Evolutionary conservation across 2,797 vertebrate genomes (phyloP).

Genomic region (Lacerta viridis): DNA sequence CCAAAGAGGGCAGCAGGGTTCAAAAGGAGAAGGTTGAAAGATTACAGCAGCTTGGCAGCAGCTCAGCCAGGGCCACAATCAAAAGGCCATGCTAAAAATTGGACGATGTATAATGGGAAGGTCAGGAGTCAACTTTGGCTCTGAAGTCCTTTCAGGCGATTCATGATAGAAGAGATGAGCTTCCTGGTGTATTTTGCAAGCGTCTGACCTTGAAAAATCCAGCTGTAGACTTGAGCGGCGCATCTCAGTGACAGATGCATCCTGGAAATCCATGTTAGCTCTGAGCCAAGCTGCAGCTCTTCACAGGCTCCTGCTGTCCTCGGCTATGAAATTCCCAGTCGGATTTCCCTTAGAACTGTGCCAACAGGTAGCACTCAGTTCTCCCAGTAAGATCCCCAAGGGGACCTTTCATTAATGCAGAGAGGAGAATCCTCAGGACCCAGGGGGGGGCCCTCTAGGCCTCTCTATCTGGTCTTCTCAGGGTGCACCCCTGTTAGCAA

Average conservation of each 20-base stretch:
- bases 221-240: not conserved
- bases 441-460: too few relatives aligned
- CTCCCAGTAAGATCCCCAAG: not conserved
- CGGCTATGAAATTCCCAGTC: not conserved
- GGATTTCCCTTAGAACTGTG: not conserved
- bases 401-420: too few relatives aligned
- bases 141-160: conserved; percentile 48
- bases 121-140: conserved; percentile 53
- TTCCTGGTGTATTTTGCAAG: not conserved
- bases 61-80: not conserved
- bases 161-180: not conserved
- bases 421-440: too few relatives aligned
- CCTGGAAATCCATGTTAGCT: not conserved
- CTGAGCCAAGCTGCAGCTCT: not conserved
- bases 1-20: not conserved
- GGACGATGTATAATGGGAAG: conserved; percentile 58
- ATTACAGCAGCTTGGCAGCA: conserved; percentile 47
- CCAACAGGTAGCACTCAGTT: not conserved
- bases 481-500: too few relatives aligned
- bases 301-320: not conserved
- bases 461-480: too few relatives aligned
- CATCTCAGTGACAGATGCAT: not conserved
- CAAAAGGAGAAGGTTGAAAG: conserved; percentile 25
- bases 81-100: conserved; percentile 53
- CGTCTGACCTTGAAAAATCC: not conserved